These are phyloP conservation scores for Muntiacus muntjak DNA, from an alignment of 2,113 vertebrate genomes.

Conservation along the genomic window DNA sequence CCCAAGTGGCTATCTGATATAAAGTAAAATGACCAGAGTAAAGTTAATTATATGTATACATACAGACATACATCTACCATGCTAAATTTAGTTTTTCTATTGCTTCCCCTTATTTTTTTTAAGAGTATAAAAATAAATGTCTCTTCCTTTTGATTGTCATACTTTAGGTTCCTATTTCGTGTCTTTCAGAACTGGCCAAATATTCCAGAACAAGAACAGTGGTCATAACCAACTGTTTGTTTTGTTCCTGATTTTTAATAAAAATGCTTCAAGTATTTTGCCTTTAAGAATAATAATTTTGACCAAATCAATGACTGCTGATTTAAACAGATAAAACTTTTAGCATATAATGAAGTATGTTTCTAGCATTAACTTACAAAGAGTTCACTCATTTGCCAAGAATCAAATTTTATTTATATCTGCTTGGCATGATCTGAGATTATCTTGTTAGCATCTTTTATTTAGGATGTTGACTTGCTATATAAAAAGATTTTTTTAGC, in stretches of 20 bases:
- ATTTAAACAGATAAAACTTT: neutral
- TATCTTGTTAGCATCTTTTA: neutral
- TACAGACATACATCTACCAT: neutral
- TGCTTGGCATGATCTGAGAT: neutral
- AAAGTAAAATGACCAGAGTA: neutral
- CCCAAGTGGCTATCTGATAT: neutral
- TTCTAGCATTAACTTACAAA: neutral
- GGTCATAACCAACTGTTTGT: neutral
- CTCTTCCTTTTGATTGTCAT: neutral
- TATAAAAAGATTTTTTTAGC: constrained; percentile 12
- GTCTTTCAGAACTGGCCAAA: neutral
- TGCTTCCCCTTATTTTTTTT: neutral
- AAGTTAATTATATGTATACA: neutral
- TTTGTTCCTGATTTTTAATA: neutral
- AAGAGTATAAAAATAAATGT: neutral
- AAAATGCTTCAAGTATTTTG: constrained; percentile 31
- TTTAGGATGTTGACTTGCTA: neutral
- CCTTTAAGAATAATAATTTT: neutral
- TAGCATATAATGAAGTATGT: neutral
- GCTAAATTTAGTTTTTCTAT: neutral
- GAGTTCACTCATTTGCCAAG: neutral
- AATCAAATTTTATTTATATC: neutral
- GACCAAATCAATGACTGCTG: neutral
- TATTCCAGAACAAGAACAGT: neutral
- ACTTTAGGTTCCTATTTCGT: neutral